Base-by-base conservation (phyloP, 2,797 vertebrate species). In the Spea hammondii region DNA sequence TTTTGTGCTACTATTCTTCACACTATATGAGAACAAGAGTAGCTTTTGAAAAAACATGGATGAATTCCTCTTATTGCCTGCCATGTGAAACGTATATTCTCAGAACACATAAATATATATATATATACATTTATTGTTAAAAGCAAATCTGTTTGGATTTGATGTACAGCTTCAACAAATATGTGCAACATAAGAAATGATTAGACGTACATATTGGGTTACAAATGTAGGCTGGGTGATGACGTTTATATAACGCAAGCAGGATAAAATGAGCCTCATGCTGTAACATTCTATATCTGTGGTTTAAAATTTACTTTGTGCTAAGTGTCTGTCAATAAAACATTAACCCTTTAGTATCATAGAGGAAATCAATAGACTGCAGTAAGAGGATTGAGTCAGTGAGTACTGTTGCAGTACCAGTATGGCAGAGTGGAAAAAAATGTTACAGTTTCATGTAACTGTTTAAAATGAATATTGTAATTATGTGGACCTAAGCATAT, bases 81-180 rank as follows among this genome's bases (percentile, higher is more conserved):
- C n/a, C 14, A 17, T 32, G n/a, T 32, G 5, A 17, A 7, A 32
- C 59, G 32, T 62, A 48, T 48, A 32, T 46, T 72, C 57, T 60
- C 45, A 57, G 7, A 12, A 57, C 6, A 17, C 13, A 57, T 3
- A 32, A 2, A 32, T 69, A 50, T 50, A 77, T 69, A 76, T 44
- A 67, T 68, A 62, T 59, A 57, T 55, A 12, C 72, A 55, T 74
- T 74, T 59, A 76, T 64, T 72, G 49, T 59, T 74, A 68, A 67
- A 64, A 12, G 12, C 59, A 65, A 60, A n/a, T 54, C 67, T 79
- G 8, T 55, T 65, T 79, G 54, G 45, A 74, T 65, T 51, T 66
- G 45, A 66, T 79, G 53, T 49, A 67, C 32, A 64, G 48, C 11
- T 64, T 32, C 5, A 62, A 62, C 5, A 57, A 11, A 6, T 17